These are phyloP conservation scores for Odontomachus brunneus DNA, from an alignment of 1,140 invertebrate species.

Conservation along the genomic window DNA sequence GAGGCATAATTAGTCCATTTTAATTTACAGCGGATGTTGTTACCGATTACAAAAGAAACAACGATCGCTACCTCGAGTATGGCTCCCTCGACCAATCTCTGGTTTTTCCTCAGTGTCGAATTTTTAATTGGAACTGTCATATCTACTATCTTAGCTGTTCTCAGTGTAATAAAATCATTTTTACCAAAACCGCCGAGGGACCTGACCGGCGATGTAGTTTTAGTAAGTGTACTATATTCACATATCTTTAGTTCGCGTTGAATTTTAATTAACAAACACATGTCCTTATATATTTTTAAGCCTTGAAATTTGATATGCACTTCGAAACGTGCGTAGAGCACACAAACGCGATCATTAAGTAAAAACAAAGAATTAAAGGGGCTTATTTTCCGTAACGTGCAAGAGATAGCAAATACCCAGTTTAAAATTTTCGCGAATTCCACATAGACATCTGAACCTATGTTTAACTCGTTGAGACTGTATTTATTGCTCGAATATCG, in stretches of 20 bases:
- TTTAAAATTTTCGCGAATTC: no score
- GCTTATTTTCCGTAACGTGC: no score
- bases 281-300: neutral
- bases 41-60: constrained; percentile 71
- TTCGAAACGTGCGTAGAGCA: no score
- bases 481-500: no score
- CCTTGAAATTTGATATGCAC: neutral
- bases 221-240: constrained; percentile 73
- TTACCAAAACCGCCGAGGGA: constrained; percentile 81
- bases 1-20: constrained; percentile 9
- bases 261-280: neutral
- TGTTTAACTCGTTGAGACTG: no score
- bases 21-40: constrained; percentile 74
- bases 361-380: no score
- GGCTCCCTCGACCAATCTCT: constrained; percentile 67
- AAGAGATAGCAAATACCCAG: no score
- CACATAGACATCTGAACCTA: no score
- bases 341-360: no score
- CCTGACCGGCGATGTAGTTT: constrained; percentile 78
- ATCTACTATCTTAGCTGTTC: constrained; percentile 72
- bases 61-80: constrained; percentile 60
- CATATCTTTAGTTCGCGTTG: neutral
- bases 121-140: constrained; percentile 76
- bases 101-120: constrained; percentile 79
- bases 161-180: constrained; percentile 75